Evolutionary conservation across 2,113 vertebrate species (phyloP).

Genomic region (Chaenocephalus aceratus): DNA sequence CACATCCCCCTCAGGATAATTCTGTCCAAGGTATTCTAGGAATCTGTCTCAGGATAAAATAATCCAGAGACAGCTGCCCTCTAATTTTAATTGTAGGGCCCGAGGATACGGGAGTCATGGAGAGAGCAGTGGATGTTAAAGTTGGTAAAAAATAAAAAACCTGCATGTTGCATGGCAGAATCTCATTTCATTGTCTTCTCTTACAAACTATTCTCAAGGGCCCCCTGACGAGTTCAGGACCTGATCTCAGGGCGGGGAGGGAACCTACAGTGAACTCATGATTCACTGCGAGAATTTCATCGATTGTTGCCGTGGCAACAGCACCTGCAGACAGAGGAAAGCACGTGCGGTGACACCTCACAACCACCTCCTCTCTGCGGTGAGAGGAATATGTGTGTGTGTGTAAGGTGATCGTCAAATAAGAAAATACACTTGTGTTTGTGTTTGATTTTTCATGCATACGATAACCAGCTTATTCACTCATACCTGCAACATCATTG

Average conservation of each 20-base stretch:
- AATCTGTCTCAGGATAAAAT: conserved; percentile 80
- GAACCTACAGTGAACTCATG: conserved; percentile 33
- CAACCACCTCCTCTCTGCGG: conserved; percentile 18
- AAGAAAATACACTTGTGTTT: conserved; percentile 1
- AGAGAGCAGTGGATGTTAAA: conserved; percentile 15
- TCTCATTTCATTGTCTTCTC: conserved; percentile 24
- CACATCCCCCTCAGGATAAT: conserved; percentile 69
- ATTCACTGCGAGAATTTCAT: conserved; percentile 48
- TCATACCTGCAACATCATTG: conserved; percentile 16
- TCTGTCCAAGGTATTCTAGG: conserved; percentile 81
- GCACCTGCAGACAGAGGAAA: conserved; percentile 54
- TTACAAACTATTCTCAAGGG: conserved; percentile 20
- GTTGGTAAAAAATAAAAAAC: conserved; percentile 28
- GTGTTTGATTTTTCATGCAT: background rate
- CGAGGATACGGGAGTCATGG: conserved; percentile 58
- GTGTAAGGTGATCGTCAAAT: conserved; percentile 9
- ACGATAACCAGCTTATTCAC: conserved; percentile 13
- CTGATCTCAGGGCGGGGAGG: conserved; percentile 17
- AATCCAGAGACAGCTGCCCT: conserved; percentile 82
- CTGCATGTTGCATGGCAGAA: conserved; percentile 4
- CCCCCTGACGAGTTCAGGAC: conserved; percentile 39
- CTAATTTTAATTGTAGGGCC: conserved; percentile 81
- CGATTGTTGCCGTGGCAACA: conserved; percentile 60
- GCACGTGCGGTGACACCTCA: conserved; percentile 13
- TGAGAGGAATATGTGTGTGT: conserved; percentile 7